A percentile compares a stretch with the other conserved stretches of the same genome.
Evolutionary conservation across 2,797 vertebrate genomes (phyloP).

Genomic region (Aplochiton taeniatus): DNA sequence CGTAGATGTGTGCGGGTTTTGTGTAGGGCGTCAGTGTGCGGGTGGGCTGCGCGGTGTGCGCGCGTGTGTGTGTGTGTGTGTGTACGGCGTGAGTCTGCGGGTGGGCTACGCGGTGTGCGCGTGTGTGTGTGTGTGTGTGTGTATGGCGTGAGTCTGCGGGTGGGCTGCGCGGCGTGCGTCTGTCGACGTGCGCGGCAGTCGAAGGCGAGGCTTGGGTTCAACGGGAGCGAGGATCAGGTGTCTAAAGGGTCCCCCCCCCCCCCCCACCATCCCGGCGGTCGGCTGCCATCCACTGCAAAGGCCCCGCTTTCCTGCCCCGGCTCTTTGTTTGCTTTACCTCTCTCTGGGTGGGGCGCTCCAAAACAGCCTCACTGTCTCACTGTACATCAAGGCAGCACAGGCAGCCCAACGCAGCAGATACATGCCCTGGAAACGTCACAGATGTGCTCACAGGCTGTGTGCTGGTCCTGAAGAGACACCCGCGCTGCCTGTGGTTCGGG

Average conservation of each 20-base stretch:
- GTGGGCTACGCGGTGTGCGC: not conserved
- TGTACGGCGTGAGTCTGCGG: not conserved
- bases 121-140: not conserved
- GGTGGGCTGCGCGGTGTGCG: not conserved
- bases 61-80: constrained; percentile 1
- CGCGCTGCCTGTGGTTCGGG: too few relatives aligned
- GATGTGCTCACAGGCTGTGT: too few relatives aligned
- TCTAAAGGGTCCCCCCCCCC: too few relatives aligned
- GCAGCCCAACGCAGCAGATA: too few relatives aligned
- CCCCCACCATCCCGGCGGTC: too few relatives aligned
- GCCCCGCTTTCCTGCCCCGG: not conserved
- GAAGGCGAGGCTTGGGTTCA: too few relatives aligned
- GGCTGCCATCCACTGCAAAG: too few relatives aligned
- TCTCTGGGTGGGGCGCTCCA: not conserved
- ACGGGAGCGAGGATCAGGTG: too few relatives aligned
- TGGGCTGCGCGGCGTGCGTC: not conserved
- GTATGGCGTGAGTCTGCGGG: not conserved
- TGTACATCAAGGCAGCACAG: too few relatives aligned
- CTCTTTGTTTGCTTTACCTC: not conserved
- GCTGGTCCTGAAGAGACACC: too few relatives aligned
- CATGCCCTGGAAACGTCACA: too few relatives aligned
- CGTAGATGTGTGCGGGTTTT: too few relatives aligned
- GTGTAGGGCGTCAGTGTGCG: not conserved
- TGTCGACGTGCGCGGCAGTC: not conserved
- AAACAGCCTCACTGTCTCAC: not conserved